A percentile compares a stretch with the other conserved stretches of the same genome.
Conservation (phyloP, 2,797 vertebrate genomes). For the Erpetoichthys calabaricus region DNA sequence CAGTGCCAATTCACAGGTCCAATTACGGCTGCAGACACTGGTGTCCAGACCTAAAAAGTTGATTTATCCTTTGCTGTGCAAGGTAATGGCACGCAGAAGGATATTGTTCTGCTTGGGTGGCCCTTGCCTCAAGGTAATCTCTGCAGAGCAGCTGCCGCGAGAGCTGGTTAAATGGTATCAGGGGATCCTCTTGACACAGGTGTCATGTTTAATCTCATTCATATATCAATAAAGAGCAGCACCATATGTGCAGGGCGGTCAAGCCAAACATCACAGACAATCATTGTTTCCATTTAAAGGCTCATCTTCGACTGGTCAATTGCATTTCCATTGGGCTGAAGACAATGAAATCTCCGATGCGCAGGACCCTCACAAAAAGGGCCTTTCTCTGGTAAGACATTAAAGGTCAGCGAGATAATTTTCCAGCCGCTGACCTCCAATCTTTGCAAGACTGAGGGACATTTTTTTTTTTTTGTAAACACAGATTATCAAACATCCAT, state of each 20-base stretch:
- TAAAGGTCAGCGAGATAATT: slow-evolving; percentile 23
- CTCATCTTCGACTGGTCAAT: slow-evolving; percentile 23
- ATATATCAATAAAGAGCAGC: slow-evolving; percentile 59
- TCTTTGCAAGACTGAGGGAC: slow-evolving; percentile 16
- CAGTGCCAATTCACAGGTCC: too few species aligned
- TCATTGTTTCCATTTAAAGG: slow-evolving; percentile 47
- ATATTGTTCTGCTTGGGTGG: slow-evolving; percentile 68
- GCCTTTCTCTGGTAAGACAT: slow-evolving; percentile 10
- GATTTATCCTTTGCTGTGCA: neutral
- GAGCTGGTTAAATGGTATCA: slow-evolving; percentile 43
- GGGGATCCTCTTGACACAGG: slow-evolving; percentile 53
- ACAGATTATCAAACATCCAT: too few species aligned
- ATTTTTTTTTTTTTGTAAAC: too few species aligned
- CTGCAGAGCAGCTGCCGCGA: slow-evolving; percentile 58
- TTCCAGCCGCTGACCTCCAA: slow-evolving; percentile 29
- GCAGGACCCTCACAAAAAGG: slow-evolving; percentile 12
- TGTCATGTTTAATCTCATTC: slow-evolving; percentile 66
- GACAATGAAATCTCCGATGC: slow-evolving; percentile 19
- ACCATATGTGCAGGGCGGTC: slow-evolving; percentile 34
- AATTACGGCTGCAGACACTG: too few species aligned
- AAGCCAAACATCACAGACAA: slow-evolving; percentile 37
- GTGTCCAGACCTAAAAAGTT: too few species aligned
- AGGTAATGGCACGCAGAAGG: slow-evolving; percentile 16
- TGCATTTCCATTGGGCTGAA: slow-evolving; percentile 12
- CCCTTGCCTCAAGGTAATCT: slow-evolving; percentile 53